These are phyloP conservation scores for Drosophila takahashii DNA, from an alignment of 1,140 invertebrate species.

Conservation along the genomic window DNA sequence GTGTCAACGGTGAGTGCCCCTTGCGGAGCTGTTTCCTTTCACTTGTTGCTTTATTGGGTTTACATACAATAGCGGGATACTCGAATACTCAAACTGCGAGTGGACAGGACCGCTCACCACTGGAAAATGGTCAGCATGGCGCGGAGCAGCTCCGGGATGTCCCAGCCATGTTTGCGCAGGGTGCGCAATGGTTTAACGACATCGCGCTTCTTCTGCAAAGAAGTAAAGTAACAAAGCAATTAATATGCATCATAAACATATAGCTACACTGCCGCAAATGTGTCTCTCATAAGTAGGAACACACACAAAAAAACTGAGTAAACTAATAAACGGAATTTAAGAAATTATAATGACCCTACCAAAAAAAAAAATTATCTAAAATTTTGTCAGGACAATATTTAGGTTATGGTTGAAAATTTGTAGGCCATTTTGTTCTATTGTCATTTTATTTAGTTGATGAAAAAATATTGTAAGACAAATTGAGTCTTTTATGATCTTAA, in stretches of 20 bases:
- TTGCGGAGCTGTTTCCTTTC: constrained; percentile 15
- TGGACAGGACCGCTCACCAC: constrained; percentile 40
- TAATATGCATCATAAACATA: background rate
- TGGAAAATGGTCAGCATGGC: constrained; percentile 41
- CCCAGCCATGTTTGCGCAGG: constrained; percentile 61
- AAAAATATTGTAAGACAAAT: no score
- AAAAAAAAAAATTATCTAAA: no score
- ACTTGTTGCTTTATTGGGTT: constrained; percentile 53
- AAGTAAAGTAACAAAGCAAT: background rate
- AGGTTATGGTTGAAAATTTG: no score
- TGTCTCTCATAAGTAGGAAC: background rate
- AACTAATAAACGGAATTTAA: no score
- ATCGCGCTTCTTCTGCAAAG: constrained; percentile 52
- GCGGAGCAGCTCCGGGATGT: constrained; percentile 45
- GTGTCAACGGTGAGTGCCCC: constrained; percentile 17
- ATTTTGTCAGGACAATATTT: no score
- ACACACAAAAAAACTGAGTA: background rate
- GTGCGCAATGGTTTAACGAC: constrained; percentile 32
- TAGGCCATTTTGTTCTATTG: no score
- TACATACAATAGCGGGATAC: constrained; percentile 22
- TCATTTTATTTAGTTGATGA: no score
- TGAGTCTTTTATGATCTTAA: no score
- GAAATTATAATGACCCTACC: no score
- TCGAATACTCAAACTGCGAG: background rate
- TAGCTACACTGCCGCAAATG: background rate